Evolutionary conservation across 2,113 vertebrate genomes (phyloP), one percentile per base, ranked within the genome.

Genomic region (Carettochelys insculpta): DNA sequence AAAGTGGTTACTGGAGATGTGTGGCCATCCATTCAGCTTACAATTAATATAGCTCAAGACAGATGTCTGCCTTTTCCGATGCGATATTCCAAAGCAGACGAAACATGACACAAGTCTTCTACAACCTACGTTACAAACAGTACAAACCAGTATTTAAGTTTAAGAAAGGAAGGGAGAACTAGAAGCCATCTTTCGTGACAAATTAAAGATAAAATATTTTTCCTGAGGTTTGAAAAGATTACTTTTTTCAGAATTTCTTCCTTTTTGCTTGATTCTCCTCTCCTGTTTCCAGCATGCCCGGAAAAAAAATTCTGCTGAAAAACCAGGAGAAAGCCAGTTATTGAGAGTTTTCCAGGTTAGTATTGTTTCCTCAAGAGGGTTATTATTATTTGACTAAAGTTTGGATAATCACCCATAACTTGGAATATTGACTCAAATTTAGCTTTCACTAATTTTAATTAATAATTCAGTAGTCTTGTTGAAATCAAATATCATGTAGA

Each of bases 1-100:
- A 97, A 97, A 92, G 87, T 95, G 86, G 93, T 92, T 80, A 68
- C 75, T 87, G 92, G 86, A 92, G 89, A 53, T 12, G 0, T 92
- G 90, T 90, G 94, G 48, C 83, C 96, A 97, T 95, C 95, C 91
- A 73, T 95, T 94, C 93, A 96, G 43, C 50, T 96, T 94, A 91
- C 83, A 97, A 96, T 97, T 97, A 97, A 97, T 80, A 61, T 68
- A 89, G 34, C 61, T 86, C 52, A 96, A 94, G 94, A 97, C 86
- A 73, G 78, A 97, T 96, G 86, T 88, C 93, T 92, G 81, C 79
- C 85, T 92, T 92, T 93, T 50, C n/a, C 92, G 77, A 43, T 75
- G 58, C 8, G 87, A 75, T 89, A 92, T 89, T 92, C 80, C 5
- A 52, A 87, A 91, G 71, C 83, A 50, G n/a, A 4, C 34, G 29